These are phyloP conservation scores for Delia radicum DNA, from an alignment of 1,140 invertebrate genomes.

Conservation along the genomic window DNA sequence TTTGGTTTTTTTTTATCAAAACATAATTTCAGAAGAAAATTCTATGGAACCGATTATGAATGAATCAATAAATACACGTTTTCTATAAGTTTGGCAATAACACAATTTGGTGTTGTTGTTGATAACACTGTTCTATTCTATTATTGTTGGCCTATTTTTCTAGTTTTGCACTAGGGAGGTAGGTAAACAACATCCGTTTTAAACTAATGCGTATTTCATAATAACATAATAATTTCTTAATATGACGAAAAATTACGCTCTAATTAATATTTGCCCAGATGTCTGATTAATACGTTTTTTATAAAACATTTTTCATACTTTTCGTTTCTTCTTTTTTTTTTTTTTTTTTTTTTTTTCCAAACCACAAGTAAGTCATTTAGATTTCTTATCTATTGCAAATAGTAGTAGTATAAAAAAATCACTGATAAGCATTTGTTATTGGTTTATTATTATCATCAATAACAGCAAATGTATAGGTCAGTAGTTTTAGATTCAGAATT, in stretches of 20 bases:
- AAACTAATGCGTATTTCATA: not conserved
- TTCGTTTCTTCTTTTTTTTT: not conserved
- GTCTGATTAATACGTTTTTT: not conserved
- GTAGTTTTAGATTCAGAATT: not conserved
- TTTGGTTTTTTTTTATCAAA: too few relatives aligned
- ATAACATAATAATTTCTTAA: not conserved
- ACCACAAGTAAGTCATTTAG: not conserved
- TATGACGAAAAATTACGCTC: slow-evolving; percentile 1
- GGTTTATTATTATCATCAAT: too few relatives aligned
- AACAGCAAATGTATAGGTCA: not conserved
- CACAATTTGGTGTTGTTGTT: too few relatives aligned
- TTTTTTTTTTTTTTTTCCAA: not conserved
- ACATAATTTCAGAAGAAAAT: too few relatives aligned
- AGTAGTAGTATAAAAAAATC: not conserved
- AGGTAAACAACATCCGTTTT: not conserved
- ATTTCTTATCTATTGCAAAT: slow-evolving; percentile 1
- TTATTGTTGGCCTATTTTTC: not conserved
- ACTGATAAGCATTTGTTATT: too few relatives aligned
- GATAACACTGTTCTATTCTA: not conserved
- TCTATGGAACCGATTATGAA: too few relatives aligned
- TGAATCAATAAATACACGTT: too few relatives aligned
- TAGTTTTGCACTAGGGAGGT: not conserved
- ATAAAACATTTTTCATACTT: too few relatives aligned
- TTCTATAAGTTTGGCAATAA: too few relatives aligned
- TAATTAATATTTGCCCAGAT: not conserved